Percentiles rank a stretch among this genome's conserved stretches.
Conservation (phyloP, 2,797 vertebrate species). For the Tokudaia tokunoshimensis region DNA sequence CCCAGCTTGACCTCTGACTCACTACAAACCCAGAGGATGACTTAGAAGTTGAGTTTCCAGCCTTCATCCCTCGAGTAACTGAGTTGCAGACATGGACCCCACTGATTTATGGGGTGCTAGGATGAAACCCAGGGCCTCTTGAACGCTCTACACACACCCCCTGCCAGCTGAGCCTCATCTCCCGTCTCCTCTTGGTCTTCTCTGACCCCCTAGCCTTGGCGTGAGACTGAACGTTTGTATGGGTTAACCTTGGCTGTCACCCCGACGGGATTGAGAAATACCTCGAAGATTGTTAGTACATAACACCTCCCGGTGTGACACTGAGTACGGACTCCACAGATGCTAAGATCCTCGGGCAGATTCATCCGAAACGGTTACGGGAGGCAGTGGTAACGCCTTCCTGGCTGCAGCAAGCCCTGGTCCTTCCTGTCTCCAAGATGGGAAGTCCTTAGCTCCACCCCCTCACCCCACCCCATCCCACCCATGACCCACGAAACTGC, state of each 20-base stretch:
- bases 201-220: background rate
- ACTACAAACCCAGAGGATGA: background rate
- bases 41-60: background rate
- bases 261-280: background rate
- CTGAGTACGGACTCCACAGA: background rate
- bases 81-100: background rate
- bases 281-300: rapidly evolving
- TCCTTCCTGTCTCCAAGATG: background rate
- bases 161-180: background rate
- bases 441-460: background rate
- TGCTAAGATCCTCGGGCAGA: background rate
- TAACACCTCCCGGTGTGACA: background rate
- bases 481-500: background rate
- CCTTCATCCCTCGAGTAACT: background rate
- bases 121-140: background rate
- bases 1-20: background rate
- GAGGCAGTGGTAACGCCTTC: background rate
- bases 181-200: background rate
- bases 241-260: background rate
- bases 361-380: background rate
- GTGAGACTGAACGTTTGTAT: background rate
- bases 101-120: background rate
- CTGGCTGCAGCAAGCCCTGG: background rate
- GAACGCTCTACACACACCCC: background rate
- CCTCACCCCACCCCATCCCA: background rate